phyloP scores from a whole-genome alignment of 2,888 invertebrate genomes.

The Ochropleura plecta region DNA sequence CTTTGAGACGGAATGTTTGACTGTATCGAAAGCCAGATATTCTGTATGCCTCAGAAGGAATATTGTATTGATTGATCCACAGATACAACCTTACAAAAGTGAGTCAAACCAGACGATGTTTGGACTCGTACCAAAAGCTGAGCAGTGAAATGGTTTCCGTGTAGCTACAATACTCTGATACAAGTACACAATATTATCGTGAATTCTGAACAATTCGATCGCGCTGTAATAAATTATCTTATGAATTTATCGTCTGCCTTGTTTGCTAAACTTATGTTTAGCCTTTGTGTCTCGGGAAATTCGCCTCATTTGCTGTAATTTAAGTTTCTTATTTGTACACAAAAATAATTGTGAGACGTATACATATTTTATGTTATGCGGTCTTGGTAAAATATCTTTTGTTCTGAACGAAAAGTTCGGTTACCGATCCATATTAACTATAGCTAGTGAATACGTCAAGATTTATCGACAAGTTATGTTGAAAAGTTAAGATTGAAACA shows the following conservation, averaged over 20 bases:
- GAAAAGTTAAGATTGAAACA: conserved; percentile 30
- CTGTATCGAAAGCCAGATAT: neutral
- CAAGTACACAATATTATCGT: conserved; percentile 49
- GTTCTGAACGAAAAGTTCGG: conserved; percentile 19
- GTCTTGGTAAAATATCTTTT: conserved; percentile 13
- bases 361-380: conserved; percentile 8
- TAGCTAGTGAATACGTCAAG: conserved; percentile 26
- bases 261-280: conserved; percentile 47
- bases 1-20: neutral
- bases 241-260: conserved; percentile 48
- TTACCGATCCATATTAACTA: conserved; percentile 30
- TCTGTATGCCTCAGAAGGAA: conserved; percentile 24
- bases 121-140: conserved; percentile 62
- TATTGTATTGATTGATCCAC: conserved; percentile 50
- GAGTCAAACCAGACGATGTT: conserved; percentile 47
- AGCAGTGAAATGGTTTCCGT: conserved; percentile 52
- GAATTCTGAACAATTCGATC: conserved; percentile 47
- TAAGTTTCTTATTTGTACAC: conserved; percentile 33
- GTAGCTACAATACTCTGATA: conserved; percentile 41
- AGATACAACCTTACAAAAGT: conserved; percentile 8
- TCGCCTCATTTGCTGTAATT: conserved; percentile 41
- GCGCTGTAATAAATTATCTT: conserved; percentile 51
- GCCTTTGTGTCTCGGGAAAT: conserved; percentile 37
- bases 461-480: conserved; percentile 38
- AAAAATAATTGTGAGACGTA: conserved; percentile 22